Evolutionary conservation across 1,140 invertebrate genomes (phyloP), one percentile per base, ranked within the genome.

Genomic region (Bombus impatiens): DNA sequence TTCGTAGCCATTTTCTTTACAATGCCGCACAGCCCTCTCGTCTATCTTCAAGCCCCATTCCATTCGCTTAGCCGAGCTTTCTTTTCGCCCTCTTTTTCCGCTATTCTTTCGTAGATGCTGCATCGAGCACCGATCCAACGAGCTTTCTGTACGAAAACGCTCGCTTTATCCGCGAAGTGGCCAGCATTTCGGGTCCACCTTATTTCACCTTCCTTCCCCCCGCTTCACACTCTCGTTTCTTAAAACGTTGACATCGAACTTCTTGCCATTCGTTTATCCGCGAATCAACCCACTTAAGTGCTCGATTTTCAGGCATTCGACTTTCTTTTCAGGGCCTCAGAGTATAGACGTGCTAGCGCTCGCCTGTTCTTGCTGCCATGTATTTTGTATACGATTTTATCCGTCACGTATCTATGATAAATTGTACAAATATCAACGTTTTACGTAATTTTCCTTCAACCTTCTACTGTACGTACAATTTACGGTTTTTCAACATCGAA

Each of bases 121-220:
- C 79, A 68, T 86, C 78, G 84, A 88, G 87, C 70, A 44, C 75
- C 84, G 84, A 86, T 82, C 74, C 78, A 70, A 82, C 87, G 62
- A 81, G 84, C 78, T 88, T 82, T 86, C 84, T 25, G 40, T 65
- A 75, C 87, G 84, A 88, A 86, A 88, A 88, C 74, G 85, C 68
- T 82, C 68, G 78, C 79, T 88, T 88, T 86, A 86, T 87, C 78
- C 86, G 47, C 62, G 65, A 80, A 87, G 86, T 87, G 78, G 83
- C 65, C 86, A 78, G 62, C 83, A 87, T 87, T 87, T 78, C 72
- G 72, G 77, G 32, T 32, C 78, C 77, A 67, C 71, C 42, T 79
- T 65, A n/a, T 37, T 40, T 22, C 13, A 40, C 25, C 35, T 57
- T 35, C 25, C 12, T n/a, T 13, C 1, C 6, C 35, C 8, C 22